Conservation (phyloP, 2,888 invertebrate genomes). For the Selenia dentaria region DNA sequence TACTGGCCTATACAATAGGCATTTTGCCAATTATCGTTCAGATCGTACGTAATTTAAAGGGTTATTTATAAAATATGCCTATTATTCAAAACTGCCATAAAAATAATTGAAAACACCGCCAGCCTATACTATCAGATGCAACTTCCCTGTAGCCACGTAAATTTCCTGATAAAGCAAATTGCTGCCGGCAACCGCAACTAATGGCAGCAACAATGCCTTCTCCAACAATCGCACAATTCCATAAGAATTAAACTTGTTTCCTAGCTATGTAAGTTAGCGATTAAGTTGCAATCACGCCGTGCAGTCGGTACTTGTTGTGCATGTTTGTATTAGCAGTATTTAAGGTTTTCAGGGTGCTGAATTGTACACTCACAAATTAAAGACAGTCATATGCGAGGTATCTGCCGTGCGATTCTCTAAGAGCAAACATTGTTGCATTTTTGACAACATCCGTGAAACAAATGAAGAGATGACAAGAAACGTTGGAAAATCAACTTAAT, state of each 20-base stretch:
- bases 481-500: too few species aligned
- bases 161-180: constrained; percentile 45
- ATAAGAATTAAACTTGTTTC: constrained; percentile 62
- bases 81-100: not conserved
- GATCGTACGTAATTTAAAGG: too few species aligned
- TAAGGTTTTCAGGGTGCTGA: not conserved
- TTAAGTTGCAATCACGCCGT: constrained; percentile 69
- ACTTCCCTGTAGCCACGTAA: constrained; percentile 38
- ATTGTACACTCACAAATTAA: too few species aligned
- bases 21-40: too few species aligned
- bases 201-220: constrained; percentile 28
- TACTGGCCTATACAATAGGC: too few species aligned
- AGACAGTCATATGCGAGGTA: too few species aligned
- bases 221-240: constrained; percentile 49
- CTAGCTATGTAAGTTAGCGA: constrained; percentile 68
- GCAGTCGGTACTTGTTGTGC: constrained; percentile 33
- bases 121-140: constrained; percentile 14
- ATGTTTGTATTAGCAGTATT: constrained; percentile 3
- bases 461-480: too few species aligned
- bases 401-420: too few species aligned
- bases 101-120: constrained; percentile 7
- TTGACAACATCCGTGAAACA: too few species aligned
- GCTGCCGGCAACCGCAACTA: constrained; percentile 37
- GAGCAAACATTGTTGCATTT: too few species aligned
- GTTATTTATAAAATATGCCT: too few species aligned